These are phyloP conservation scores for Seira musarum DNA, from an alignment of 2,888 invertebrate species.

Conservation along the genomic window DNA sequence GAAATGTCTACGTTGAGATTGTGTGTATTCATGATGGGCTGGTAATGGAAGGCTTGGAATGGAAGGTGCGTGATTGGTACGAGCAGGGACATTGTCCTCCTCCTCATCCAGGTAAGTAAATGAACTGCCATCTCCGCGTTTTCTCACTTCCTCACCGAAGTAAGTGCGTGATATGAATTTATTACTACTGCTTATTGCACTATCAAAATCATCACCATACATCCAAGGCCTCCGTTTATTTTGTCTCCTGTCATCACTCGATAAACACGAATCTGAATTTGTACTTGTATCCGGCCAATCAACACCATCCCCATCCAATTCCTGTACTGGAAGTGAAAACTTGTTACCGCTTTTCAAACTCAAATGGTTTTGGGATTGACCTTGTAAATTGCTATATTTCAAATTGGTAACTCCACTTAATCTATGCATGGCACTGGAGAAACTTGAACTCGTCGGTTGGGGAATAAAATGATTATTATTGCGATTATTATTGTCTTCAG, in stretches of 20 bases:
- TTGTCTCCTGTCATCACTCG: slow-evolving; percentile 10
- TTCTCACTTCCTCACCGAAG: slow-evolving; percentile 41
- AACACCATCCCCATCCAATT: slow-evolving; percentile 21
- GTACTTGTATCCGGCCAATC: slow-evolving; percentile 49
- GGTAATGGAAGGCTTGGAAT: background rate
- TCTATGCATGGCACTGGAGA: slow-evolving; percentile 29
- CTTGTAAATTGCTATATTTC: slow-evolving; percentile 18
- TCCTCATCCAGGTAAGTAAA: background rate
- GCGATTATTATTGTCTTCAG: background rate
- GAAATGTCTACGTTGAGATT: slow-evolving; percentile 4
- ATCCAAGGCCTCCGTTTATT: background rate
- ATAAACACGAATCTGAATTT: slow-evolving; percentile 39
- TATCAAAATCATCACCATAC: background rate
- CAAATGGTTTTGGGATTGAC: background rate
- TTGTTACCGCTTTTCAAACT: background rate
- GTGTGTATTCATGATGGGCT: background rate
- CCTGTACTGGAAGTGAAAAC: background rate
- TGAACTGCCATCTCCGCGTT: background rate
- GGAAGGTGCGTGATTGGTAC: background rate
- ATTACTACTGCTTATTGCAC: background rate
- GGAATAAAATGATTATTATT: background rate
- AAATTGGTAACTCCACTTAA: background rate
- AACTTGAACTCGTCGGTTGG: background rate
- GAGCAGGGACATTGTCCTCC: background rate
- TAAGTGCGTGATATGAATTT: slow-evolving; percentile 36